Evolutionary conservation across 2,888 invertebrate genomes (phyloP).

Genomic region (Dolomedes plantarius): DNA sequence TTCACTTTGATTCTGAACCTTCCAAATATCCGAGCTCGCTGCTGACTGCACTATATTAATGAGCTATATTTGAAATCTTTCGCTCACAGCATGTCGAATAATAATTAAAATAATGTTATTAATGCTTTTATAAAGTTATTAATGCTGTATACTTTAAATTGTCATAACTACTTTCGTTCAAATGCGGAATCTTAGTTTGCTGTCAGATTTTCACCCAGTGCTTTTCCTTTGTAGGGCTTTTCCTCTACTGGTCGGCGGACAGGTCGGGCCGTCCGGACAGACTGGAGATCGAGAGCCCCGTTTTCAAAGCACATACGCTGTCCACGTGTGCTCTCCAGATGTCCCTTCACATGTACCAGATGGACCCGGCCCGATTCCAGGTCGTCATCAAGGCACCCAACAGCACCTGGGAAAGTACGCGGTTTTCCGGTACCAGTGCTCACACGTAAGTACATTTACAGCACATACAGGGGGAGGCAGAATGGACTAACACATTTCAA

Average conservation of each 20-base stretch:
- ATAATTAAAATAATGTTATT: no score
- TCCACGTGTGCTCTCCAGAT: constrained; percentile 78
- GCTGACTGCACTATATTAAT: no score
- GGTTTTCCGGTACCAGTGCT: constrained; percentile 77
- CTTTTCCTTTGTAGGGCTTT: constrained; percentile 24
- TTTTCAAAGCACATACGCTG: constrained; percentile 41
- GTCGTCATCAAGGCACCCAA: constrained; percentile 78
- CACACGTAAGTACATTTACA: constrained; percentile 77
- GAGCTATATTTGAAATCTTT: no score
- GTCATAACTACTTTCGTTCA: no score
- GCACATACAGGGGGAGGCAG: background rate
- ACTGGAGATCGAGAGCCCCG: constrained; percentile 41
- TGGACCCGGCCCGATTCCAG: constrained; percentile 78
- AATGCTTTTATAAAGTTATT: no score
- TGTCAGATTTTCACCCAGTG: no score
- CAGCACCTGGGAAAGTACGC: constrained; percentile 77
- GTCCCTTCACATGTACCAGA: constrained; percentile 78
- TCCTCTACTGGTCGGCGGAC: constrained; percentile 38
- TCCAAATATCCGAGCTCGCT: no score
- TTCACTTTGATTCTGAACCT: no score
- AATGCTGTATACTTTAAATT: no score
- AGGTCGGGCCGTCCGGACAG: background rate
- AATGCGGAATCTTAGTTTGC: no score
- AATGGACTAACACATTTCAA: no score
- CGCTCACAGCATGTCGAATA: no score